These are phyloP conservation scores for Parthenolecanium corni DNA, from an alignment of 2,888 invertebrate genomes.

Conservation along the genomic window DNA sequence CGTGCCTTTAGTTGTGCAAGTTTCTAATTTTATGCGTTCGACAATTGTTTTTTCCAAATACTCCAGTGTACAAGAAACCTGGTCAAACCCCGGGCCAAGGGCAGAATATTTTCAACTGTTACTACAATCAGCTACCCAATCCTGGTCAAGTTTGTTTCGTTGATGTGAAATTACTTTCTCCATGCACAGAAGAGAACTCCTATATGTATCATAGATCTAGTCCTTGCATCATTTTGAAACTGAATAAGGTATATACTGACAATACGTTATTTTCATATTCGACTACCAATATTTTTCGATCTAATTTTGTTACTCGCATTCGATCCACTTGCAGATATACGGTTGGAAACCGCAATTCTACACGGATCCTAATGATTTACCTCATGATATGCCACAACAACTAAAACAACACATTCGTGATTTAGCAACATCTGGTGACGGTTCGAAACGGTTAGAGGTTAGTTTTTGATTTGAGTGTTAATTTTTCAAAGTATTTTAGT, in stretches of 20 bases:
- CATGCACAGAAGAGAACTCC: conserved; percentile 69
- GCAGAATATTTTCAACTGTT: conserved; percentile 63
- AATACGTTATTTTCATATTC: neutral
- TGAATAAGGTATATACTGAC: conserved; percentile 62
- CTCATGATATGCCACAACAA: conserved; percentile 59
- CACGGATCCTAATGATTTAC: conserved; percentile 56
- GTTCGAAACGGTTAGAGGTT: neutral
- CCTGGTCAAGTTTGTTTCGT: conserved; percentile 76
- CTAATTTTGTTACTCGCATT: neutral
- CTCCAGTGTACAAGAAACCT: conserved; percentile 63
- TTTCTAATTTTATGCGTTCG: too few species aligned
- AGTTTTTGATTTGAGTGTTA: too few species aligned
- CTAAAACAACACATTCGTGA: conserved; percentile 56
- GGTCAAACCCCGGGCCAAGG: conserved; percentile 59
- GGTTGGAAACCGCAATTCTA: conserved; percentile 79
- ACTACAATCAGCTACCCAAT: conserved; percentile 57
- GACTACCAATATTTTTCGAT: neutral
- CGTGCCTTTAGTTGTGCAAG: too few species aligned
- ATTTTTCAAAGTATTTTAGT: too few species aligned
- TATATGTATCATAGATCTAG: conserved; percentile 85
- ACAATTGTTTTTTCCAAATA: too few species aligned
- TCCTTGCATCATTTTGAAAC: conserved; percentile 88
- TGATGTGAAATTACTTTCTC: conserved; percentile 64
- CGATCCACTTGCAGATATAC: conserved; percentile 49
- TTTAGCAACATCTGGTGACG: conserved; percentile 1